Base-by-base conservation (phyloP, 23 tunicate genomes). In the Ciona savignyi region DNA sequence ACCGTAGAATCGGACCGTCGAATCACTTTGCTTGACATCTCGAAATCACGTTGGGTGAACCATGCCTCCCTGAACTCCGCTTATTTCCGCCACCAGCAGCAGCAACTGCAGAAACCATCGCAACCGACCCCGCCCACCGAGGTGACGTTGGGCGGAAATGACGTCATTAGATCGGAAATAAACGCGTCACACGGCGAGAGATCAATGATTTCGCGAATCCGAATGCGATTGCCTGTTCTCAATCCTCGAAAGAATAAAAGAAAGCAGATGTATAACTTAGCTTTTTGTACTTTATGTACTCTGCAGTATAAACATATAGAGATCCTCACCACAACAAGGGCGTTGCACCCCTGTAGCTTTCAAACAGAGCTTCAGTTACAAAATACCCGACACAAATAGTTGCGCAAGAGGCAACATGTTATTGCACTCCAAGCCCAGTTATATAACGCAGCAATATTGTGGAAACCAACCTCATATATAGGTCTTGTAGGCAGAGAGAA, bases 1-100 rank as follows among this genome's bases (percentile, higher is more conserved):
- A 79, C 96, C 4, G 84, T 91, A 11, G 91, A 91, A 62, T 72
- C 86, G 22, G 81, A 78, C 34, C 77, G 81, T 1, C 71, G 97
- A 42, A 85, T 85, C 23, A 80, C 77, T 26, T 70, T 91, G 30
- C 70, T 71, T 29, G 97, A 91, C 35, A 81, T 91, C 1, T 72
- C 84, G 25, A 77, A 72, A 25, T 91, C 80, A 56, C 75, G 51
- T 9, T 91, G 97, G 97, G 28, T 91, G 27, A 81, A 71, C 77
- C 68, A 77, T 4, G 33, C 56, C 9, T 42, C 9, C 48, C 67
- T 63, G 23, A 25, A 25, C 26, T 4, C 22, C 4, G 67, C 24
- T 9, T 22, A 23, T 63, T 63, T 25, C 6, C 26, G 26, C 28
- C 28, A n/a, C 4, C 67, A 25, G 28, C 26, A 63, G 4, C 15